Percentiles rank a stretch among this genome's conserved stretches.
Conservation (phyloP, 2,797 vertebrate genomes). For the Natrix natrix region DNA sequence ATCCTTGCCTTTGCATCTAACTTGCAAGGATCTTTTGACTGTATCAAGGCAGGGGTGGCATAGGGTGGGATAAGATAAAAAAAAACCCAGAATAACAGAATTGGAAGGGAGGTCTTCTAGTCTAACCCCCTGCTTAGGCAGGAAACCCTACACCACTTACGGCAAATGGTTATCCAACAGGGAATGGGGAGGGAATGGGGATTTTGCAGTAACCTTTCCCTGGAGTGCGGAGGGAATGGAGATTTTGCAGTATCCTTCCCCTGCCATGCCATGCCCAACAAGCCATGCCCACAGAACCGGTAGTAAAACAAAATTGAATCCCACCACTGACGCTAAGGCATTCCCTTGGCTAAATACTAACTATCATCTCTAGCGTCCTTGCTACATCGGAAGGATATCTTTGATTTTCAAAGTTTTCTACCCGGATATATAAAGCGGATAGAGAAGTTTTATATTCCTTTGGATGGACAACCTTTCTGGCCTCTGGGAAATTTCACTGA, state of each 20-base stretch:
- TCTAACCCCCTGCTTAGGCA: too few species aligned
- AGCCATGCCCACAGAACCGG: too few species aligned
- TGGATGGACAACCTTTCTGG: not conserved
- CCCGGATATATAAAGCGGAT: not conserved
- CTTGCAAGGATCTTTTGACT: not conserved
- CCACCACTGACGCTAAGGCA: not conserved
- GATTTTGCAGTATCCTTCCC: too few species aligned
- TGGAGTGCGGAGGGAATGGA: too few species aligned
- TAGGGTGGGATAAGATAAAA: not conserved
- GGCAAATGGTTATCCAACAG: too few species aligned
- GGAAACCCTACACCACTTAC: too few species aligned
- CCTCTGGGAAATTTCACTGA: not conserved
- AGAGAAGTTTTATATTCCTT: not conserved
- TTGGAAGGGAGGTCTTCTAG: too few species aligned
- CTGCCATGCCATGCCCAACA: too few species aligned
- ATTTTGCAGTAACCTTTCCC: too few species aligned
- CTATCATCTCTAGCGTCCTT: not conserved
- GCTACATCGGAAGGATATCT: not conserved
- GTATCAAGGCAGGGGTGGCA: not conserved
- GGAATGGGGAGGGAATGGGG: too few species aligned
- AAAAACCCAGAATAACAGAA: too few species aligned
- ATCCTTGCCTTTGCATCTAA: not conserved
- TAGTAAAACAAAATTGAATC: too few species aligned
- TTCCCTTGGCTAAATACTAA: not conserved
- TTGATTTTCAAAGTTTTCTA: not conserved